These are phyloP conservation scores for Hemicordylus capensis DNA, from an alignment of 2,113 vertebrate genomes.

Conservation along the genomic window DNA sequence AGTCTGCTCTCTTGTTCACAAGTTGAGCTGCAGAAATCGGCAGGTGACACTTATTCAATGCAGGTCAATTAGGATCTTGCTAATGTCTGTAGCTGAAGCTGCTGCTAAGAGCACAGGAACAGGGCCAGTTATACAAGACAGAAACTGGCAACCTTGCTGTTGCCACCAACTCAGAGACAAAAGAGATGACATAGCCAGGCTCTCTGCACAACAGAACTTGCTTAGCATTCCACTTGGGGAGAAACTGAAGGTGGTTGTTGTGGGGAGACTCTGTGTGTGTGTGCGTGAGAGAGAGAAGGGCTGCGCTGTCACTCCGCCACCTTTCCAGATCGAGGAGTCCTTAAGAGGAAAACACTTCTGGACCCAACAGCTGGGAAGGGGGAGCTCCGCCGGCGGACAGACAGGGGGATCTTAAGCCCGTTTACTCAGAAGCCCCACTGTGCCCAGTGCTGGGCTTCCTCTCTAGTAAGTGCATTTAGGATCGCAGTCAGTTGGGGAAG, in stretches of 20 bases:
- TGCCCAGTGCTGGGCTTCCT: no score
- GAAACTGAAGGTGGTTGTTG: no score
- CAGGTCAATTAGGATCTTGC: not conserved
- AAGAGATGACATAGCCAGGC: not conserved
- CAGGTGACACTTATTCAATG: not conserved
- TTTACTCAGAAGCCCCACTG: no score
- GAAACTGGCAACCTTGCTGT: not conserved
- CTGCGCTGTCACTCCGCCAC: not conserved
- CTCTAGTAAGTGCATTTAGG: no score
- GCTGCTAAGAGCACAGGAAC: not conserved
- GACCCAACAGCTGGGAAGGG: no score
- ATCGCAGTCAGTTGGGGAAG: no score
- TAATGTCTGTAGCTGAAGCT: not conserved
- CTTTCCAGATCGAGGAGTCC: not conserved
- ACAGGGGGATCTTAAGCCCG: no score
- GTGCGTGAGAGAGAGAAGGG: no score
- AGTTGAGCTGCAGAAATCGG: not conserved
- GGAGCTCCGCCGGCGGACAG: no score
- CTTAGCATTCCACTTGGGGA: no score
- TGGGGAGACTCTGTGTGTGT: no score
- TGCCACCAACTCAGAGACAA: not conserved
- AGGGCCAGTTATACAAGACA: not conserved
- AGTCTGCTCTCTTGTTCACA: not conserved
- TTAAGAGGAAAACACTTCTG: not conserved
- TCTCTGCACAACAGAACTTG: no score